Base-by-base conservation (phyloP, 2,888 invertebrate genomes). In the Drosophila borborema region DNA sequence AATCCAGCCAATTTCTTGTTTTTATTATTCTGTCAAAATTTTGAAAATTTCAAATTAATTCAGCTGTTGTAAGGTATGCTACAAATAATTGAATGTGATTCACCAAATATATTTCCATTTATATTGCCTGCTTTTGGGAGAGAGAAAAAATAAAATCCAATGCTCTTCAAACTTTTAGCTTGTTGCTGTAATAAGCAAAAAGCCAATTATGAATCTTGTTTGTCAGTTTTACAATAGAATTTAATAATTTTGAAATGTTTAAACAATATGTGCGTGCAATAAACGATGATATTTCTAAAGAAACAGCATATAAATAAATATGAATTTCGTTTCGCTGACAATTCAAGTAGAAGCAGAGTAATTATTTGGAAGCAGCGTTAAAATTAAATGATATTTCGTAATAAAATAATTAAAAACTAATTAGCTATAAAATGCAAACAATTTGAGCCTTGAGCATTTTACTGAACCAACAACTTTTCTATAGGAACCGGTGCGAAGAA, bases 401-500 rank as follows among this genome's bases (percentile, higher is more conserved):
- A 58, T 58, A 72, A 56, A 72, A 77, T 75, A 83, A 71, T 60
- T 89, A 85, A 67, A 4, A 76, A 66, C 86, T 86, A 89, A 64
- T 74, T 86, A 87, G 56, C 64, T 60, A 48, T 64, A 78, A 74
- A 76, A 66, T 68, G 64, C 70, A 64, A 54, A 63, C 20, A 67
- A 61, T 58, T 43, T 58, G 48, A 46, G 58, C 67, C 48, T 55
- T 58, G 46, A 55, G 46, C 66, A 56, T 41, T 34, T 82, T 79
- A 91, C 64, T 88, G 80, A 64, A 84, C 74, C 77, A 92, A 80
- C 61, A 92, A 82, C 79, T 91, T 90, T 62, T 92, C 91, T 79
- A 93, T 91, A 84, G 93, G 93, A 82, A 93, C 90, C 69, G 91
- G 87, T 23, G 90, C 85, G 54, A 93, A 92, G 81, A 93, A 93